Conservation (phyloP, 1,140 invertebrate genomes). For the Bombus sylvicola region DNA sequence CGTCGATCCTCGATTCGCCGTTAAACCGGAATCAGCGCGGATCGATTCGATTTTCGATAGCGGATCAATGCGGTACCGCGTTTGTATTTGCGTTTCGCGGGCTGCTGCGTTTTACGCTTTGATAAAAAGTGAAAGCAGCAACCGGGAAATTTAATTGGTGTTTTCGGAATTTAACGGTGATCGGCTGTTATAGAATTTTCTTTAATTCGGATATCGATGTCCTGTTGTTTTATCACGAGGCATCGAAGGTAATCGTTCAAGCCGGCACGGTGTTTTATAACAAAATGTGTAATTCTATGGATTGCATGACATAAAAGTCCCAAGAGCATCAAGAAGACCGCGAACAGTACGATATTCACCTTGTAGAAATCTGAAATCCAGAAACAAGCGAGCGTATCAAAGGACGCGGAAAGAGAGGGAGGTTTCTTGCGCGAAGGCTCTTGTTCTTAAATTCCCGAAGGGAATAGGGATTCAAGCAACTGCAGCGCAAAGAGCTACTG, state of each 20-base stretch:
- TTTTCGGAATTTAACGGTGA: background rate
- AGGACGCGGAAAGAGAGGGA: background rate
- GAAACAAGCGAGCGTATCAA: background rate
- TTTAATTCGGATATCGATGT: background rate
- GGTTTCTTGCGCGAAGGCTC: background rate
- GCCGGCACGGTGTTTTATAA: background rate
- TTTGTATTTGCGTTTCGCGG: too few species aligned
- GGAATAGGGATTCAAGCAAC: background rate
- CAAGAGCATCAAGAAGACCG: background rate
- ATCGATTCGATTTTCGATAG: background rate
- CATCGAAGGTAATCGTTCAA: background rate
- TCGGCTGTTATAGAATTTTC: background rate
- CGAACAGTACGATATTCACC: background rate
- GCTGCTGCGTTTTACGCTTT: background rate
- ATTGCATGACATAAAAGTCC: background rate
- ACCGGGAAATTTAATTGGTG: background rate
- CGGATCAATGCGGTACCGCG: background rate
- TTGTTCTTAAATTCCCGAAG: background rate
- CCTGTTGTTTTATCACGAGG: background rate
- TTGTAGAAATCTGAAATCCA: background rate
- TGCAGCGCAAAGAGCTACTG: background rate
- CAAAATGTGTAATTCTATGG: background rate
- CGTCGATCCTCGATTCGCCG: background rate
- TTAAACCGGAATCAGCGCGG: background rate
- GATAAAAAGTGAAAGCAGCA: background rate